Percentiles rank a stretch among this genome's conserved stretches.
Evolutionary conservation across 2,113 vertebrate genomes (phyloP).

Genomic region (Sprattus sprattus): DNA sequence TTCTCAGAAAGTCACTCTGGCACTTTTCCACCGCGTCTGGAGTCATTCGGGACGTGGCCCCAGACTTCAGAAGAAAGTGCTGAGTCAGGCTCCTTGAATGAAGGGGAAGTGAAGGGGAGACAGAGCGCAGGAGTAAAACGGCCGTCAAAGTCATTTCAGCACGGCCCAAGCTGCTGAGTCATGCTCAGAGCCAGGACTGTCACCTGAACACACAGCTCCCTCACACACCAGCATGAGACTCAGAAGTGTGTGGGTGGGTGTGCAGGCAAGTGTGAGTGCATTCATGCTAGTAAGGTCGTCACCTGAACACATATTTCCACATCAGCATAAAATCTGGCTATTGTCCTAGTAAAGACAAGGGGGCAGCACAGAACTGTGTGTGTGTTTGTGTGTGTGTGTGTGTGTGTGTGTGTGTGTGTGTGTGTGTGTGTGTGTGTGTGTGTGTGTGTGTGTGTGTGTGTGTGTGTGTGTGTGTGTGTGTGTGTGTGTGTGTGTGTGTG

Average conservation of each 20-base stretch:
- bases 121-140: not conserved
- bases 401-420: not conserved
- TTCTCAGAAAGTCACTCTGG: not conserved
- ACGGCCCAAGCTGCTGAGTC: not conserved
- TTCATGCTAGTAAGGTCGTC: not conserved
- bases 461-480: not conserved
- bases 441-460: not conserved
- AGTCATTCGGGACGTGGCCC: not conserved
- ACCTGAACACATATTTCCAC: not conserved
- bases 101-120: not conserved
- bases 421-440: not conserved
- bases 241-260: not conserved
- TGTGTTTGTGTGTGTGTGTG: not conserved
- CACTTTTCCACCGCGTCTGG: not conserved
- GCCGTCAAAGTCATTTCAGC: not conserved
- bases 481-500: not conserved
- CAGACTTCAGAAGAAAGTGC: not conserved
- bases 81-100: not conserved
- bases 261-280: not conserved
- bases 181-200: not conserved
- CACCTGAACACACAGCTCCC: not conserved
- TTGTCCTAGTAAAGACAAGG: not conserved
- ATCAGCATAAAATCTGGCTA: not conserved
- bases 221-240: not conserved
- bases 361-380: not conserved